Evolutionary conservation across 1,140 invertebrate species (phyloP).

Genomic region (Ephestia elutella): DNA sequence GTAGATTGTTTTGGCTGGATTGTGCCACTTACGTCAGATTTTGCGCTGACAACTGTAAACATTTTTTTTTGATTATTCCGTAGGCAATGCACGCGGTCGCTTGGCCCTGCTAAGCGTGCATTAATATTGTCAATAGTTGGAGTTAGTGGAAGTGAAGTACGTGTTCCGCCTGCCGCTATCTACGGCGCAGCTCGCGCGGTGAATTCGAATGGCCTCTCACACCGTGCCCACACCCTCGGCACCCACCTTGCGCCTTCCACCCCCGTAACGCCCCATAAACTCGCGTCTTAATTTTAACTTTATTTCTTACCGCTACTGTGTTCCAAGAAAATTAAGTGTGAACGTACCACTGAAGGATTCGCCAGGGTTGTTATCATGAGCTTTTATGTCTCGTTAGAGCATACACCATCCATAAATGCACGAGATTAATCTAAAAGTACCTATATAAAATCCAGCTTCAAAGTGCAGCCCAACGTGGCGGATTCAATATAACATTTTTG

Average conservation of each 20-base stretch:
- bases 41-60: background rate
- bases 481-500: background rate
- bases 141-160: conserved; percentile 72
- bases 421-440: background rate
- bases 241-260: conserved; percentile 45
- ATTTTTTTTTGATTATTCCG: conserved; percentile 43
- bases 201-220: conserved; percentile 69
- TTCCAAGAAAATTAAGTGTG: conserved; percentile 71
- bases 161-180: conserved; percentile 72
- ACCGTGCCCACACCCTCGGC: conserved; percentile 29
- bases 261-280: conserved; percentile 69
- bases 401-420: conserved; percentile 9
- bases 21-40: too few species aligned
- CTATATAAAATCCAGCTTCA: background rate
- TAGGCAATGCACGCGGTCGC: conserved; percentile 54
- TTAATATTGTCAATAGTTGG: conserved; percentile 73
- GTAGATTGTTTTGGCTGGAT: too few species aligned
- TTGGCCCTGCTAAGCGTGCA: conserved; percentile 70
- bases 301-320: conserved; percentile 70
- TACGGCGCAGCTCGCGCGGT: conserved; percentile 67
- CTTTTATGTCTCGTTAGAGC: conserved; percentile 23
- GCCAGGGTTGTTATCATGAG: conserved; percentile 40
- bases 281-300: conserved; percentile 74
- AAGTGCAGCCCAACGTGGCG: background rate
- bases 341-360: conserved; percentile 63